Evolutionary conservation across 2,797 vertebrate genomes (phyloP).

Genomic region (Rhinatrema bivittatum): DNA sequence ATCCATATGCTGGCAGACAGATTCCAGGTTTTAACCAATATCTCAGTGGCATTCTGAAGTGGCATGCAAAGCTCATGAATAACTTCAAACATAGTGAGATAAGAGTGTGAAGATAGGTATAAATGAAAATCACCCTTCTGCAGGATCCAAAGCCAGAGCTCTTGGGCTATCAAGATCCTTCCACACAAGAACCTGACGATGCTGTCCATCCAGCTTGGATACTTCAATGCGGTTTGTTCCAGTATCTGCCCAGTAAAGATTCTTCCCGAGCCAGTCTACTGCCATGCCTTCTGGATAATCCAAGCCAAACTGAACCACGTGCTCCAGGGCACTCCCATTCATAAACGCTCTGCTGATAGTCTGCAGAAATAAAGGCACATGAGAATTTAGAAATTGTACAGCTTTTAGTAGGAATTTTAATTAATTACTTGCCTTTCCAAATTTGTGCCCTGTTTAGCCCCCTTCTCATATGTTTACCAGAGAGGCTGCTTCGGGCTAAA

Average conservation of each 20-base stretch:
- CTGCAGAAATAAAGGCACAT: conserved; percentile 49
- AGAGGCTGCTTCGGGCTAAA: too few species aligned
- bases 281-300: conserved; percentile 97
- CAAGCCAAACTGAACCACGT: conserved; percentile 89
- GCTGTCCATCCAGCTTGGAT: conserved; percentile 89
- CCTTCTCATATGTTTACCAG: too few species aligned
- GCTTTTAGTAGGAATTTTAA: conserved; percentile 7
- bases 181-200: conserved; percentile 94
- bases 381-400: conserved; percentile 18
- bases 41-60: conserved; percentile 9
- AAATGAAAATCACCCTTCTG: conserved; percentile 76
- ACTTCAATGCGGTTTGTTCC: conserved; percentile 96
- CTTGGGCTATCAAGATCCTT: conserved; percentile 93
- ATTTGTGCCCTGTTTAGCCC: too few species aligned
- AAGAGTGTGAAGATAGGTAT: too few species aligned
- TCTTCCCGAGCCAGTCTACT: conserved; percentile 96
- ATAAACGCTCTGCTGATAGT: conserved; percentile 96
- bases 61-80: background rate
- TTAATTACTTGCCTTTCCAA: too few species aligned
- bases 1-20: too few species aligned
- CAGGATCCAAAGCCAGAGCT: conserved; percentile 86
- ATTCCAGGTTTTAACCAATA: too few species aligned
- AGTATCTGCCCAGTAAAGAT: conserved; percentile 95
- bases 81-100: too few species aligned
- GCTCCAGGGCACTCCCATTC: conserved; percentile 91